Evolutionary conservation across 2,888 invertebrate species (phyloP).

Genomic region (Apotomis betuletana): DNA sequence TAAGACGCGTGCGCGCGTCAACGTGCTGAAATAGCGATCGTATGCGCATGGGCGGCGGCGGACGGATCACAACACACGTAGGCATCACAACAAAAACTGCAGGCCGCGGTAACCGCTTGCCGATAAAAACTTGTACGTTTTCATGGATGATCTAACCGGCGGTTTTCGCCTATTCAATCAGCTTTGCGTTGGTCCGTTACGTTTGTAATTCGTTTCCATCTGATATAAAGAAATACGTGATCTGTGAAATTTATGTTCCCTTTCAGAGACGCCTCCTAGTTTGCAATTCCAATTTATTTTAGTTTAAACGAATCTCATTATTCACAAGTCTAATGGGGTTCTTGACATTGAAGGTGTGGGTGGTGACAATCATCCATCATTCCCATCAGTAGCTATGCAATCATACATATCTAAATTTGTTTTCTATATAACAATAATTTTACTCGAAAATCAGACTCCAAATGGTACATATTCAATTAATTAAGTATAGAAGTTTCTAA

Average conservation of each 20-base stretch:
- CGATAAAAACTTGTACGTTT: slow-evolving; percentile 32
- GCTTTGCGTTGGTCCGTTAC: slow-evolving; percentile 17
- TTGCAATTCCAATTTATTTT: not conserved
- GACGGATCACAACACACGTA: slow-evolving; percentile 10
- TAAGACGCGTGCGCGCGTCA: slow-evolving; percentile 42
- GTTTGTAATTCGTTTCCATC: not conserved
- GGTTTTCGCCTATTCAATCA: slow-evolving; percentile 7
- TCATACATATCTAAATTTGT: no score
- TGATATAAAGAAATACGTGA: not conserved
- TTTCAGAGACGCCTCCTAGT: not conserved
- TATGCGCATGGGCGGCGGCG: slow-evolving; percentile 27
- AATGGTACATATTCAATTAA: no score
- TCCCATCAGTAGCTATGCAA: no score
- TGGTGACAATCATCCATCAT: no score
- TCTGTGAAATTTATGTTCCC: not conserved
- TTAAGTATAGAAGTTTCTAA: no score
- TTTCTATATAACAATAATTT: no score
- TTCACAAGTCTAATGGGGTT: no score
- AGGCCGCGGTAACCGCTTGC: slow-evolving; percentile 12
- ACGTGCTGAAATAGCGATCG: slow-evolving; percentile 39
- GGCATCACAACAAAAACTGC: slow-evolving; percentile 23
- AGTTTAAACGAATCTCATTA: not conserved
- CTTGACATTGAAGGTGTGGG: no score
- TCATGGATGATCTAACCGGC: slow-evolving; percentile 31
- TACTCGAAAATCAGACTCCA: no score